Percentiles rank a stretch among this genome's conserved stretches.
Conservation (phyloP, 2,888 invertebrate genomes). For the Drosophila greeni region DNA sequence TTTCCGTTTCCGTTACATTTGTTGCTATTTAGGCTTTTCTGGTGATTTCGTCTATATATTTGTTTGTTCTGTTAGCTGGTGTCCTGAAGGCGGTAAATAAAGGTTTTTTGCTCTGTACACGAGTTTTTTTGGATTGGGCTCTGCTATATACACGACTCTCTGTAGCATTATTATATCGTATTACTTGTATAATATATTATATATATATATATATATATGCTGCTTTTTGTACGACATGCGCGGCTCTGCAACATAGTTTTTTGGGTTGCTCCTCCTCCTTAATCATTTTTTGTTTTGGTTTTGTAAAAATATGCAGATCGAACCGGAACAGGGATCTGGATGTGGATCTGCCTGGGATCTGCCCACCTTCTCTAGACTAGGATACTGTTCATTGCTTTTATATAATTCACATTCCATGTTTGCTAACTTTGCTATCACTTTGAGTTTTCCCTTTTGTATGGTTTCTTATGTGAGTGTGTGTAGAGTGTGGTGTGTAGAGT, state of each 20-base stretch:
- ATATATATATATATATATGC: slow-evolving; percentile 1
- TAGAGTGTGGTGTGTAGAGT: slow-evolving; percentile 18
- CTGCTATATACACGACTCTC: slow-evolving; percentile 57
- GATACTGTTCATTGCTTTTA: slow-evolving; percentile 77
- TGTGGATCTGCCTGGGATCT: slow-evolving; percentile 17
- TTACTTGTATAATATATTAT: slow-evolving; percentile 20
- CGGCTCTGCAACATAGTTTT: slow-evolving; percentile 32
- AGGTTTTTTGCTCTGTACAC: slow-evolving; percentile 53
- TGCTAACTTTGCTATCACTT: slow-evolving; percentile 73
- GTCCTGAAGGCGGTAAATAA: slow-evolving; percentile 70
- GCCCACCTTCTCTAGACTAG: slow-evolving; percentile 67
- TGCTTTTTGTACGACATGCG: slow-evolving; percentile 59
- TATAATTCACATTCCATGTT: slow-evolving; percentile 77
- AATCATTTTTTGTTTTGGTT: slow-evolving; percentile 25
- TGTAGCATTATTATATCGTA: slow-evolving; percentile 16
- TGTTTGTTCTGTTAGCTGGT: slow-evolving; percentile 28
- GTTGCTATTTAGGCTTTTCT: slow-evolving; percentile 67
- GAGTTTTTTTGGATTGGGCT: slow-evolving; percentile 49
- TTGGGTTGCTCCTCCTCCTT: slow-evolving; percentile 15
- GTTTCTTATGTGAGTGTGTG: slow-evolving; percentile 24
- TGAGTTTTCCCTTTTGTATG: slow-evolving; percentile 57
- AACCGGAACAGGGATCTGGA: slow-evolving; percentile 22
- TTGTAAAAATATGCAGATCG: slow-evolving; percentile 69
- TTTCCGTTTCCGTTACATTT: slow-evolving; percentile 43
- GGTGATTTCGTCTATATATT: slow-evolving; percentile 63